phyloP scores from a whole-genome alignment of 2,113 vertebrate genomes.

The Nothocercus nigrocapillus region DNA sequence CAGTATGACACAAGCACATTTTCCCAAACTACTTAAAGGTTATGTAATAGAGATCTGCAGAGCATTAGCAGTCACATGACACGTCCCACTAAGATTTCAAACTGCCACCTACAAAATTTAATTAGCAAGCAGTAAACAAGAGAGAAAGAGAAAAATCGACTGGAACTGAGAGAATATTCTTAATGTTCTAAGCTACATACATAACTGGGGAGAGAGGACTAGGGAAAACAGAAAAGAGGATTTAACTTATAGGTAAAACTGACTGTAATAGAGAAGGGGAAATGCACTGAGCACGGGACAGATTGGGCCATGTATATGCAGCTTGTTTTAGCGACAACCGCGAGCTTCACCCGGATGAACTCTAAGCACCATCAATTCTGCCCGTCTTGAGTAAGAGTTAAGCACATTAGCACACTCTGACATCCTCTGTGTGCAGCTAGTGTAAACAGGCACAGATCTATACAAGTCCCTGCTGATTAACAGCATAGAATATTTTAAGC shows the following conservation, averaged over 20 bases:
- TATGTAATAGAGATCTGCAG: slow-evolving; percentile 74
- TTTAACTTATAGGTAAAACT: not conserved
- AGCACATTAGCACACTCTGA: not conserved
- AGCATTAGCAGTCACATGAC: slow-evolving; percentile 65
- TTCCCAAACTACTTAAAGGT: slow-evolving; percentile 72
- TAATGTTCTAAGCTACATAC: accelerated
- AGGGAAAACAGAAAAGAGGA: not conserved
- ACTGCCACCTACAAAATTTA: slow-evolving; percentile 59
- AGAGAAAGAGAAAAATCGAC: not conserved
- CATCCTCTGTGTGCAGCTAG: not conserved
- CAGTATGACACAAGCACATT: slow-evolving; percentile 63
- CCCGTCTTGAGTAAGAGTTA: accelerated
- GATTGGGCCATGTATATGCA: accelerated
- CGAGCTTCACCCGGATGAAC: not conserved
- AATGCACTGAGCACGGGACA: not conserved
- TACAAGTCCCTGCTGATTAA: not conserved
- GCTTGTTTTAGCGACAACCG: not conserved
- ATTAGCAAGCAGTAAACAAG: slow-evolving; percentile 58
- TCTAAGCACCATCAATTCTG: not conserved
- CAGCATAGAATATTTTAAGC: accelerated
- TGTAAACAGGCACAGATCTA: too few species aligned
- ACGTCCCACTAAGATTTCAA: slow-evolving; percentile 65
- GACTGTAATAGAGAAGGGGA: not conserved
- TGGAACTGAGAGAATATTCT: not conserved
- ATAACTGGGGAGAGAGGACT: not conserved